A percentile compares a stretch with the other conserved stretches of the same genome.
Evolutionary conservation across 2,113 vertebrate genomes (phyloP).

Genomic region (Crypturellus undulatus): DNA sequence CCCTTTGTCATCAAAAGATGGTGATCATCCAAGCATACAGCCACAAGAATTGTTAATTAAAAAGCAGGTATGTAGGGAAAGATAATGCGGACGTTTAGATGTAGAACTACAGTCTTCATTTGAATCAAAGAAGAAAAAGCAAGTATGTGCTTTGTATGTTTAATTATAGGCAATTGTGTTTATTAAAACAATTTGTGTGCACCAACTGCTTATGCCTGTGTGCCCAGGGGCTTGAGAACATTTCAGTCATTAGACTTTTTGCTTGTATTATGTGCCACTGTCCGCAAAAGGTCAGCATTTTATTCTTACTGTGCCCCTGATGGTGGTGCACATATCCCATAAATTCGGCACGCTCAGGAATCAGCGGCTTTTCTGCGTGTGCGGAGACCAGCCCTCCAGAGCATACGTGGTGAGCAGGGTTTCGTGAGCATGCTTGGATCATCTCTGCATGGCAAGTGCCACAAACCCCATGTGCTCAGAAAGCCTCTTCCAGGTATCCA

Average conservation of each 20-base stretch:
- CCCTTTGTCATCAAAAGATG: not conserved
- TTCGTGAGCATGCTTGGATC: not conserved
- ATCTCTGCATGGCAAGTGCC: not conserved
- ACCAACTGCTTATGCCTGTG: not conserved
- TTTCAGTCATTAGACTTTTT: not conserved
- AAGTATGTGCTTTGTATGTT: not conserved
- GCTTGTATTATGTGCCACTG: not conserved
- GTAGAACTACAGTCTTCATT: not conserved
- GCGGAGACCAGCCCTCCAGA: not conserved
- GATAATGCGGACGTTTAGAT: not conserved
- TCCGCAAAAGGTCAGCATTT: not conserved
- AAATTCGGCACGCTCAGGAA: not conserved
- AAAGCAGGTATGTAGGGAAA: not conserved
- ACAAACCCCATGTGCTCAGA: not conserved
- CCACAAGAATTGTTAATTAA: not conserved
- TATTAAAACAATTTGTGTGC: not conserved
- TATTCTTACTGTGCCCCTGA: not conserved
- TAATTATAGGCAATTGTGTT: not conserved
- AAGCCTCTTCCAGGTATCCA: not conserved
- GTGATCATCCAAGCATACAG: not conserved
- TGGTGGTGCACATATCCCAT: accelerated
- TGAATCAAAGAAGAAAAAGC: not conserved
- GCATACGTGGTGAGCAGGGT: accelerated
- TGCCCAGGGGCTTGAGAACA: not conserved
- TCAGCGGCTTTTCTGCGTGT: not conserved